phyloP scores from a whole-genome alignment of 1,140 invertebrate species.

The Ectropis grisescens region DNA sequence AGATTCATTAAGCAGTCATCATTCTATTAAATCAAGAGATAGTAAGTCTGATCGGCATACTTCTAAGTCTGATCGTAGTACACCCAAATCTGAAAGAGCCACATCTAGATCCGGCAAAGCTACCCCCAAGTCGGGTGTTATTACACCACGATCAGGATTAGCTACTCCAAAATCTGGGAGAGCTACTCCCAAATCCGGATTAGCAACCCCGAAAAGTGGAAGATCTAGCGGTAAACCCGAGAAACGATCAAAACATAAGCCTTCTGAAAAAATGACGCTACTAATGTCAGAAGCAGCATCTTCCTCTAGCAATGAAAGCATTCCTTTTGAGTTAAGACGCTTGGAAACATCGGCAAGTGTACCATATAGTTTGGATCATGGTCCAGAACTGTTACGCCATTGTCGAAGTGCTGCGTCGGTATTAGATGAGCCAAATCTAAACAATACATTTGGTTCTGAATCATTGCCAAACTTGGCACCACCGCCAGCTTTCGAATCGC shows the following conservation, averaged over 20 bases:
- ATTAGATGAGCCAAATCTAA: conserved; percentile 63
- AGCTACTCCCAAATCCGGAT: conserved; percentile 51
- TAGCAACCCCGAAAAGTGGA: conserved; percentile 53
- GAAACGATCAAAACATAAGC: conserved; percentile 59
- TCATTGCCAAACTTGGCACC: conserved; percentile 75
- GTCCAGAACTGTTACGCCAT: conserved; percentile 68
- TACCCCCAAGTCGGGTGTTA: conserved; percentile 49
- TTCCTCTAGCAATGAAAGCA: conserved; percentile 67
- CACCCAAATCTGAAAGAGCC: conserved; percentile 51
- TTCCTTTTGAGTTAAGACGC: conserved; percentile 62
- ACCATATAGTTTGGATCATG: conserved; percentile 70
- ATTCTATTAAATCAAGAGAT: conserved; percentile 64
- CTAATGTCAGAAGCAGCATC: conserved; percentile 66
- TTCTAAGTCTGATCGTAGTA: conserved; percentile 55
- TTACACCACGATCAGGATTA: conserved; percentile 50
- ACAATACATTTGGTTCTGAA: conserved; percentile 69
- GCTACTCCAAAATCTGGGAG: conserved; percentile 55
- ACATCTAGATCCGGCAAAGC: conserved; percentile 47
- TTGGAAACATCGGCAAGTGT: conserved; percentile 73
- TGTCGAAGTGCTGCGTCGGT: conserved; percentile 74
- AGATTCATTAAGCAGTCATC: conserved; percentile 64
- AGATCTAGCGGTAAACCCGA: conserved; percentile 58
- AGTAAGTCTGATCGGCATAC: conserved; percentile 58
- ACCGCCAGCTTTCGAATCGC: conserved; percentile 69
- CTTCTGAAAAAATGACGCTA: conserved; percentile 65